Evolutionary conservation across 2,888 invertebrate species (phyloP).

Genomic region (Agrotis ipsilon): DNA sequence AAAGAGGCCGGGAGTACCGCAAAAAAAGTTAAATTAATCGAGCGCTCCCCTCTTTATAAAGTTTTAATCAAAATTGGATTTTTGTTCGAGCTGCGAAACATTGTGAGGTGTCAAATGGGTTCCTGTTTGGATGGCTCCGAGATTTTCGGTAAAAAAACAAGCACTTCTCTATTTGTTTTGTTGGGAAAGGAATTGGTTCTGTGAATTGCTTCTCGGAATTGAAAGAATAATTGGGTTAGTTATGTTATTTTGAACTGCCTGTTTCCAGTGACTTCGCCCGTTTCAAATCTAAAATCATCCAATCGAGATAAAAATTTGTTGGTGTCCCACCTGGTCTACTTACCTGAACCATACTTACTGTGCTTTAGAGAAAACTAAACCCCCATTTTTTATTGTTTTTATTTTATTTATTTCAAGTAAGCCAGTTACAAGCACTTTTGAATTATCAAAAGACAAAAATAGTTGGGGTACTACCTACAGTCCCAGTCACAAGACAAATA

Average conservation of each 20-base stretch:
- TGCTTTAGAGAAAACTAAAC: too few species aligned
- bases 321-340: too few species aligned
- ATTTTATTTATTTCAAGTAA: too few species aligned
- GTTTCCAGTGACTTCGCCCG: too few species aligned
- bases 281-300: too few species aligned
- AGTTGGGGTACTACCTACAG: too few species aligned
- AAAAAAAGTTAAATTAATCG: slow-evolving; percentile 82
- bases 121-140: slow-evolving; percentile 47
- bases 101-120: slow-evolving; percentile 64
- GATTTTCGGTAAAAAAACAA: slow-evolving; percentile 57
- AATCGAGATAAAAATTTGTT: too few species aligned
- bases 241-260: slow-evolving; percentile 3
- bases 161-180: slow-evolving; percentile 41
- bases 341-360: too few species aligned
- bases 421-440: too few species aligned
- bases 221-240: slow-evolving; percentile 28
- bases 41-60: slow-evolving; percentile 71
- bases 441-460: too few species aligned
- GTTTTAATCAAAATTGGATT: slow-evolving; percentile 80
- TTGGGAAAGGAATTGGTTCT: slow-evolving; percentile 22
- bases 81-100: slow-evolving; percentile 65
- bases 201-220: slow-evolving; percentile 35
- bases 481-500: too few species aligned
- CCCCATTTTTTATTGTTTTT: too few species aligned
- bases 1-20: slow-evolving; percentile 55